These are phyloP conservation scores for Gallinago media DNA, from an alignment of 2,113 vertebrate species.

Conservation along the genomic window DNA sequence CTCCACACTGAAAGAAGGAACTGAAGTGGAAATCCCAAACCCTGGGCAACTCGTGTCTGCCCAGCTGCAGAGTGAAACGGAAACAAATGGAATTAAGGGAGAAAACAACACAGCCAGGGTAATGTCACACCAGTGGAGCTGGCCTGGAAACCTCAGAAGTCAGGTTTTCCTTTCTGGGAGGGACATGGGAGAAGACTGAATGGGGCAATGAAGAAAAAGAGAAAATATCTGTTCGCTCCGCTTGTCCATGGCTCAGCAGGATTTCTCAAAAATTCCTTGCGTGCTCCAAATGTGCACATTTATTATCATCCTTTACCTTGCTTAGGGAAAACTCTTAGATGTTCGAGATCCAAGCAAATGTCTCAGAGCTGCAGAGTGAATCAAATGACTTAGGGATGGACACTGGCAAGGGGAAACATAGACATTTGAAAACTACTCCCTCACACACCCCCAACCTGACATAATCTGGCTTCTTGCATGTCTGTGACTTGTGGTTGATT, in stretches of 20 bases:
- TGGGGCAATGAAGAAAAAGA: not conserved
- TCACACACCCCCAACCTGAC: not conserved
- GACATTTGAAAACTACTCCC: not conserved
- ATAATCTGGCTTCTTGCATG: not conserved
- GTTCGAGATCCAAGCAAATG: not conserved
- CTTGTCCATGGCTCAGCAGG: not conserved
- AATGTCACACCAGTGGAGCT: not conserved
- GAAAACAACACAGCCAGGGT: not conserved
- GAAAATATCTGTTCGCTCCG: not conserved
- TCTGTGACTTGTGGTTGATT: not conserved
- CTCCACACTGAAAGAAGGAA: slow-evolving; percentile 6
- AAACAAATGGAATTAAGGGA: not conserved
- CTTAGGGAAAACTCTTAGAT: not conserved
- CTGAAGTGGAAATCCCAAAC: slow-evolving; percentile 1
- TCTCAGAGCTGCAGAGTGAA: not conserved
- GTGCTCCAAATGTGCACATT: not conserved
- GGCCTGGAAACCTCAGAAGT: not conserved
- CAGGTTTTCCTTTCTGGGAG: not conserved
- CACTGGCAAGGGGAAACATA: not conserved
- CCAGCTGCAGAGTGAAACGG: not conserved
- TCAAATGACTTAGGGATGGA: rapidly evolving
- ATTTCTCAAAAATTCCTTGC: not conserved
- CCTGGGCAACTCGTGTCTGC: not conserved
- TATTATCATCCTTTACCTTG: not conserved
- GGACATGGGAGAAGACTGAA: not conserved